Base-by-base conservation (phyloP, 2,888 invertebrate species). In the Coremacera marginata region DNA sequence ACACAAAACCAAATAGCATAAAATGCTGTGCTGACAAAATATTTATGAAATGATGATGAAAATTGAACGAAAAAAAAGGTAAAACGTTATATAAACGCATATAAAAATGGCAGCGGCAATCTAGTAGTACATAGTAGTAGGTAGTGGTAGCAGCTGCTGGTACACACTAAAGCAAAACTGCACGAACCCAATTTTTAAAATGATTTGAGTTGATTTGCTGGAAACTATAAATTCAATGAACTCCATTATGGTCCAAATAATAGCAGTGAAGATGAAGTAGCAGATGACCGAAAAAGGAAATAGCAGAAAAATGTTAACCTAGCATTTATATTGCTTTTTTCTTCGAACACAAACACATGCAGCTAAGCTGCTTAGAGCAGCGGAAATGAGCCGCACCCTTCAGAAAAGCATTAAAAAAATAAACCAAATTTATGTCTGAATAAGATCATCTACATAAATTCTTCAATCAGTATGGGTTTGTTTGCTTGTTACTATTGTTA, bases 191-290 rank as follows among this genome's bases (percentile, higher is more conserved):
- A 60, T 60, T 60, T 60, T 60, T 16, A 27, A 60, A 60, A 60
- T 16, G 14, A 60, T 25, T 60, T 60, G 60, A 60, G 25, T 60
- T 60, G 60, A 60, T 60, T 60, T 27, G 25, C 19, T 67, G 22
- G 67, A 37, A 67, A 67, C 67, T 67, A 34, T 37, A 67, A 67
- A 67, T 67, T 37, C 67, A 34, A 67, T 67, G 67, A 19, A 67
- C 67, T 67, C 67, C 11, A 44, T 67, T 67, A 67, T 67, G 16
- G 44, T 37, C 67, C 65, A 65, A 27, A 65, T 34, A 34, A 65
- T 22, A 22, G 60, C 25, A 27, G 55, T 22, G 22, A 55, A 60
- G 60, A 25, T 27, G 60, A 27, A 60, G 25, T 16, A 60, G 60
- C 60, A 60, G 60, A 27, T 60, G 60, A 22, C 60, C 60, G 11